Conservation (phyloP, 2,113 vertebrate species). For the Suricata suricatta region DNA sequence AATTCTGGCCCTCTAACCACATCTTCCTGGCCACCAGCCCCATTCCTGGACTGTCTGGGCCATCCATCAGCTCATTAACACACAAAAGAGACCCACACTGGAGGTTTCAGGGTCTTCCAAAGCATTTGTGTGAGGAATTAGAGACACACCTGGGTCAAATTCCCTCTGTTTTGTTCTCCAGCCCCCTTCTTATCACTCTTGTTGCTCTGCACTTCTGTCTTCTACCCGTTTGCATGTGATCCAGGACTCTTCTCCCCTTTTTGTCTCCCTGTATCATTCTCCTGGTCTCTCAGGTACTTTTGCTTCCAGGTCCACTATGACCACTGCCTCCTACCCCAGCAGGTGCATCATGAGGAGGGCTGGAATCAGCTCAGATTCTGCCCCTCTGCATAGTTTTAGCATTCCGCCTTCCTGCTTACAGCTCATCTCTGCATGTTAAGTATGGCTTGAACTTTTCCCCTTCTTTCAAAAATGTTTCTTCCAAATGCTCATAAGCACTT, state of each 20-base stretch:
- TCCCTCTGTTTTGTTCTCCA: background rate
- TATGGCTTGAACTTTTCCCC: slow-evolving; percentile 64
- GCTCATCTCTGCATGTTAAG: slow-evolving; percentile 3
- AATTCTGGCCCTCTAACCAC: background rate
- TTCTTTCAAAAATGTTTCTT: slow-evolving; percentile 56
- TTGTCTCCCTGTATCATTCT: fast-evolving
- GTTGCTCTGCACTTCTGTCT: background rate
- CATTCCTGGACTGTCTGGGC: fast-evolving
- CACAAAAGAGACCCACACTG: background rate
- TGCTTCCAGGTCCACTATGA: fast-evolving
- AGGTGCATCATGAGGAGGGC: background rate
- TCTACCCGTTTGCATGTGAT: fast-evolving
- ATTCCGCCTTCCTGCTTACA: background rate
- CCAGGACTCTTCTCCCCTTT: too few relatives aligned
- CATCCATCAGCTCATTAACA: background rate
- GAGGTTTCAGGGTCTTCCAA: background rate
- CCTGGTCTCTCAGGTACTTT: background rate
- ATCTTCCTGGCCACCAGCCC: background rate
- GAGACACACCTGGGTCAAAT: background rate
- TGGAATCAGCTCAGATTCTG: background rate
- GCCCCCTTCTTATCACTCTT: fast-evolving
- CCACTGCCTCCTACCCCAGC: fast-evolving
- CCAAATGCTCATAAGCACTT: slow-evolving; percentile 66
- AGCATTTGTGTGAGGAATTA: background rate
- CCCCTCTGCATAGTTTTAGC: background rate